phyloP scores from a whole-genome alignment of 2,888 invertebrate genomes.

The Mechanitis messenoides region DNA sequence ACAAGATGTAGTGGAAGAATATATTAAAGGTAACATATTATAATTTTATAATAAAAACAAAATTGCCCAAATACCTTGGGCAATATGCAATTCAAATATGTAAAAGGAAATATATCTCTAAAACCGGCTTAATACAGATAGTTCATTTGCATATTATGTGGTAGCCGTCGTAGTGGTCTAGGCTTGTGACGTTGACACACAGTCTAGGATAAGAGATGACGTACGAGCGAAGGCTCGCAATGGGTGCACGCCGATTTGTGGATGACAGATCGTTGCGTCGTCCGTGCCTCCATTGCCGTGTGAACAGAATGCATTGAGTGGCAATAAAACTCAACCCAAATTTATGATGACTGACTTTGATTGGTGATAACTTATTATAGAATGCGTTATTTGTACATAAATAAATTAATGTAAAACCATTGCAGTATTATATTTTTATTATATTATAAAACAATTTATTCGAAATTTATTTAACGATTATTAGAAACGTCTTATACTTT shows the following conservation, averaged over 20 bases:
- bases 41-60: no score
- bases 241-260: slow-evolving; percentile 56
- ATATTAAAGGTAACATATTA: slow-evolving; percentile 20
- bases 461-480: no score
- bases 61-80: no score
- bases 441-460: no score
- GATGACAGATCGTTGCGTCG: slow-evolving; percentile 42
- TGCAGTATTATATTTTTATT: no score
- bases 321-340: slow-evolving; percentile 22
- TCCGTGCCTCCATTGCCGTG: slow-evolving; percentile 24
- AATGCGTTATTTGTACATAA: background rate
- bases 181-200: slow-evolving; percentile 56
- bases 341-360: slow-evolving; percentile 18
- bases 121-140: slow-evolving; percentile 21
- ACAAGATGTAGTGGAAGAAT: slow-evolving; percentile 16
- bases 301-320: slow-evolving; percentile 26
- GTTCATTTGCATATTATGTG: slow-evolving; percentile 41
- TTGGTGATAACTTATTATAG: slow-evolving; percentile 5
- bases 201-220: slow-evolving; percentile 63
- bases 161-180: slow-evolving; percentile 35
- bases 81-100: background rate
- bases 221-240: slow-evolving; percentile 46
- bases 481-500: no score
- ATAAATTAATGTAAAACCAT: no score
- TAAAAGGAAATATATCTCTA: background rate